Evolutionary conservation across 2,797 vertebrate species (phyloP).

Genomic region (Hemitrygon akajei): DNA sequence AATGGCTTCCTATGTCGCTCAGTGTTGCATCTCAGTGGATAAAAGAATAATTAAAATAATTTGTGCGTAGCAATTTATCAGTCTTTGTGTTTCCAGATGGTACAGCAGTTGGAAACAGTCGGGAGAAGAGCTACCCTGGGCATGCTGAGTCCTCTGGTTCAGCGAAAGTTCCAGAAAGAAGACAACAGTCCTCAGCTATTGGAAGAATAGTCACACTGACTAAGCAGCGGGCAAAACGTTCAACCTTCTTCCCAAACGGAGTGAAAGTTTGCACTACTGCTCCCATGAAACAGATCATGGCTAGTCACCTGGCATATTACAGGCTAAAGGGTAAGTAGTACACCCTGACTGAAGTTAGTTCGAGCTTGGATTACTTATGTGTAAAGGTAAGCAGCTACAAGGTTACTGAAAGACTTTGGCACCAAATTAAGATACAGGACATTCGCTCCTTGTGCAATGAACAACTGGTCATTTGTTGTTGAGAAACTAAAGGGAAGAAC

Average conservation of each 20-base stretch:
- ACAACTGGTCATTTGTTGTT: not conserved
- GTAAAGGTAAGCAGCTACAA: not conserved
- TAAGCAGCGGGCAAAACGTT: constrained; percentile 68
- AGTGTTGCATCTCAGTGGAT: too few species aligned
- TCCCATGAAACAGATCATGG: constrained; percentile 70
- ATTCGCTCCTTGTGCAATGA: not conserved
- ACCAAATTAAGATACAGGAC: constrained; percentile 3
- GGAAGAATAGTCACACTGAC: constrained; percentile 59
- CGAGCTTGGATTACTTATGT: not conserved
- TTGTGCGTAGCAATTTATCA: not conserved
- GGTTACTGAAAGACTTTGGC: not conserved
- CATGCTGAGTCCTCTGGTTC: constrained; percentile 46
- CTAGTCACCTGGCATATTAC: constrained; percentile 79
- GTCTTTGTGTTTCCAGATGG: constrained; percentile 49
- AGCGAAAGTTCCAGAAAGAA: constrained; percentile 48
- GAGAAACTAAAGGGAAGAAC: not conserved
- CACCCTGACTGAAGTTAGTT: not conserved
- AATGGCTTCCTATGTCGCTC: too few species aligned
- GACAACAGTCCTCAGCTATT: constrained; percentile 48
- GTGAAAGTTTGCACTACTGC: constrained; percentile 81
- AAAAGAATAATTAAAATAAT: not conserved
- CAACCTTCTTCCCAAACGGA: constrained; percentile 67
- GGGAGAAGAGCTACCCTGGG: constrained; percentile 51
- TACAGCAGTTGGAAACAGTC: constrained; percentile 47
- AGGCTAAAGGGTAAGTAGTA: constrained; percentile 68